These are phyloP conservation scores for Huso huso DNA, from an alignment of 2,797 vertebrate species.

Conservation along the genomic window DNA sequence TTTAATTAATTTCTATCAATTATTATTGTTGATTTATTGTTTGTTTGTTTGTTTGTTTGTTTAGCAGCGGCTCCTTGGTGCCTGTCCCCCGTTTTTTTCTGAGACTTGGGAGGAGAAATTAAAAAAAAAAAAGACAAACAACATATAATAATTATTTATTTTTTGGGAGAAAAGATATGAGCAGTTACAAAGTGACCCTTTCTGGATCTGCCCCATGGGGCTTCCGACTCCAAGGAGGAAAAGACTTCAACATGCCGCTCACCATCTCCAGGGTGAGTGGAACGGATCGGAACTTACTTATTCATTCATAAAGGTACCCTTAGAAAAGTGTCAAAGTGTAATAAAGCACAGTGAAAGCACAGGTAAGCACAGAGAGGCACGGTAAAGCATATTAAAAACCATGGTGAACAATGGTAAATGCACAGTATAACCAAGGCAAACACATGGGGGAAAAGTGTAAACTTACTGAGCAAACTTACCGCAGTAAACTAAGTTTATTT, in stretches of 20 bases:
- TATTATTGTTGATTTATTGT: constrained; percentile 17
- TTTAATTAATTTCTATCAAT: neutral
- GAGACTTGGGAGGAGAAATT: constrained; percentile 26
- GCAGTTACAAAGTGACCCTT: constrained; percentile 80
- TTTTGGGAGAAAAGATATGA: constrained; percentile 61
- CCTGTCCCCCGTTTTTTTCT: constrained; percentile 46
- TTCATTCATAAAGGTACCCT: too few relatives aligned
- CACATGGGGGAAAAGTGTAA: too few relatives aligned
- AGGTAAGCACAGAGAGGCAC: too few relatives aligned
- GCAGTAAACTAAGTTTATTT: too few relatives aligned
- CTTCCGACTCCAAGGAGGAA: constrained; percentile 95
- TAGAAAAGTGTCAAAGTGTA: too few relatives aligned
- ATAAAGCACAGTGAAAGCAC: too few relatives aligned
- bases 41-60: constrained; percentile 39
- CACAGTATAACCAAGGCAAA: too few relatives aligned
- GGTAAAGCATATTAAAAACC: too few relatives aligned
- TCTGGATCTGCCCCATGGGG: constrained; percentile 91
- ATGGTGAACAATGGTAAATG: too few relatives aligned
- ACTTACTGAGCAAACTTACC: too few relatives aligned
- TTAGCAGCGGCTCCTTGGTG: constrained; percentile 55
- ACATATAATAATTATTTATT: constrained; percentile 18
- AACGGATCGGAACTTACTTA: neutral
- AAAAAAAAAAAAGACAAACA: constrained; percentile 23
- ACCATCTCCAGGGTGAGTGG: constrained; percentile 94
- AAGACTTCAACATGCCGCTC: constrained; percentile 98